phyloP scores from a whole-genome alignment of 2,113 vertebrate species.

The Muscicapa adusta region DNA sequence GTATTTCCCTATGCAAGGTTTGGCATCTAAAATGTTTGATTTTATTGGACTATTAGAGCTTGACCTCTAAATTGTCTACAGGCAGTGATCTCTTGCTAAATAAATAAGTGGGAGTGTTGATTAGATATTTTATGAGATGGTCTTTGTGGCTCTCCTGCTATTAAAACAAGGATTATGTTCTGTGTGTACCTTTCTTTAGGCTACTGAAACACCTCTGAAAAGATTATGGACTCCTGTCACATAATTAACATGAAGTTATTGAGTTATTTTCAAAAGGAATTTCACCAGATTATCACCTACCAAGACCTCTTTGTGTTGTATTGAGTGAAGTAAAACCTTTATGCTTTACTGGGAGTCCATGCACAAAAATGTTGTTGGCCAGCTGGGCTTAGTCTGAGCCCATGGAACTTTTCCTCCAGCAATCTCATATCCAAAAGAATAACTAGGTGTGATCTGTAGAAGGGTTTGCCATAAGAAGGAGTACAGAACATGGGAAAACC shows the following conservation, averaged over 20 bases:
- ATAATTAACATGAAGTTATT: not conserved
- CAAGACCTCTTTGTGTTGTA: not conserved
- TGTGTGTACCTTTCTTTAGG: not conserved
- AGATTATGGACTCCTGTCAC: not conserved
- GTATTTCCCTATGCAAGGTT: not conserved
- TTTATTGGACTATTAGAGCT: not conserved
- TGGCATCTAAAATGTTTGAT: not conserved
- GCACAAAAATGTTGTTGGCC: not conserved
- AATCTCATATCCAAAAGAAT: not conserved
- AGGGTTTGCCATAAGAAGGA: not conserved
- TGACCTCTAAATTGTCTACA: not conserved
- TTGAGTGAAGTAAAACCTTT: not conserved
- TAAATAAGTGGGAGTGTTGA: not conserved
- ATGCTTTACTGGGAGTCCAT: not conserved
- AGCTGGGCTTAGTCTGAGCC: not conserved
- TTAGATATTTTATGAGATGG: not conserved
- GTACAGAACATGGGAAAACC: not conserved
- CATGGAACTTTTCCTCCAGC: not conserved
- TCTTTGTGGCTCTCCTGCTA: not conserved
- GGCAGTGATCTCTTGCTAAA: not conserved
- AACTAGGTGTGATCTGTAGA: not conserved
- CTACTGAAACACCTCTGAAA: not conserved
- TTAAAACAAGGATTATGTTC: not conserved
- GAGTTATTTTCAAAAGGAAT: not conserved
- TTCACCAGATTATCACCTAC: not conserved